These are phyloP conservation scores for Parnassius mnemosyne DNA, from an alignment of 2,888 invertebrate species.

Conservation along the genomic window DNA sequence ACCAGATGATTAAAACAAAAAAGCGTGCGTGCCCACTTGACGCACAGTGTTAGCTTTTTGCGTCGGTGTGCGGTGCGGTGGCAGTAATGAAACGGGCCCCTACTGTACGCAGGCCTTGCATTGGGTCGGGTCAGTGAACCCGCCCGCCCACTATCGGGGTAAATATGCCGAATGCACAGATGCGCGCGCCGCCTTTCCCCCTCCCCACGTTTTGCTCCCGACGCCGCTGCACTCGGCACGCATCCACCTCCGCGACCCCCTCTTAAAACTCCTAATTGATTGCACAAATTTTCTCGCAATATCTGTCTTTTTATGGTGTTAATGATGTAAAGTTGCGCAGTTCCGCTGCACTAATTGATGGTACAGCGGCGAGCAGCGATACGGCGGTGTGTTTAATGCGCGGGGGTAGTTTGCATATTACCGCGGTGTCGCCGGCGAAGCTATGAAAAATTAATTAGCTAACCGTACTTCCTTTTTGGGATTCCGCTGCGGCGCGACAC, in stretches of 20 bases:
- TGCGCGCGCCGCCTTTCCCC: conserved; percentile 73
- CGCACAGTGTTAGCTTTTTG: conserved; percentile 71
- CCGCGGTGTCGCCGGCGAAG: conserved; percentile 47
- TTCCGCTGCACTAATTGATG: conserved; percentile 72
- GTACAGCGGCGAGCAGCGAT: conserved; percentile 47
- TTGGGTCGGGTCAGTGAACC: conserved; percentile 79
- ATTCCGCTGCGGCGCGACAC: conserved; percentile 30
- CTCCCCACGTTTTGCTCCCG: conserved; percentile 41
- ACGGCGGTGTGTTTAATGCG: conserved; percentile 33
- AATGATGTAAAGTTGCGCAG: conserved; percentile 77
- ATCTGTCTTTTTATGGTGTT: conserved; percentile 79
- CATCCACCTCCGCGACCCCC: conserved; percentile 57
- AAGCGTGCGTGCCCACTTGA: conserved; percentile 71
- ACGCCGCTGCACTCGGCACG: conserved; percentile 69
- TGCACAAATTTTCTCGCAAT: conserved; percentile 80
- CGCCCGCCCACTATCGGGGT: conserved; percentile 78
- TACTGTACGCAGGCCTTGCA: conserved; percentile 75
- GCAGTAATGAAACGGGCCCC: conserved; percentile 72
- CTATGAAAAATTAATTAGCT: conserved; percentile 66
- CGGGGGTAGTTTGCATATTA: conserved; percentile 50
- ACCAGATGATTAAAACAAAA: conserved; percentile 39
- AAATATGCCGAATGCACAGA: conserved; percentile 81
- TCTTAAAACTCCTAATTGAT: conserved; percentile 80
- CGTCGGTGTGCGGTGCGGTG: conserved; percentile 63
- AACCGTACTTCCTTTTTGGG: conserved; percentile 49